Base-by-base conservation (phyloP, 2,113 vertebrate genomes). In the Spizaetus ornatus region DNA sequence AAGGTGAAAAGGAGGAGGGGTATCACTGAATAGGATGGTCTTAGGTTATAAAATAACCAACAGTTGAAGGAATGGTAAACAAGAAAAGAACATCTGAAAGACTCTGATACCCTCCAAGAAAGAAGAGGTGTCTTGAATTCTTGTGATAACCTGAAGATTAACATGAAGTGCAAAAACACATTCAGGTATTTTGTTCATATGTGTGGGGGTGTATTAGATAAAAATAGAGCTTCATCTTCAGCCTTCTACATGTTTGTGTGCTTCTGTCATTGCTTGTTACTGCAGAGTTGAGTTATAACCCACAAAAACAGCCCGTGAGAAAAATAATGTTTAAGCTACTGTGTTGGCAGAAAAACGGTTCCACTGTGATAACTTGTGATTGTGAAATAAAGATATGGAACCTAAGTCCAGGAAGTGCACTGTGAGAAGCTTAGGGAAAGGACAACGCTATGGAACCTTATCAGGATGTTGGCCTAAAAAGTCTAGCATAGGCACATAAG, bases 21-120 rank as follows among this genome's bases (percentile, higher is more conserved):
- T 34, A 72, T 81, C 77, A 66, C 34, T 86, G 80, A 32, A 45
- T 10, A 61, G n/a, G 26, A 47, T 56, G 42, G 61, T 55, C 22
- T 63, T n/a, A 45, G 12, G 9, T 84, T 77, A 73, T n/a, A 84
- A 81, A 93, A 48, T 38, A 91, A 69, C 22, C 19, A 72, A 13
- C 11, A 21, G 15, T 13, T 42, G 9, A 43, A 18, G 18, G 18
- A 43, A 53, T 11, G 2, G 22, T 42, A 80, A 86, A 26, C 2
- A 67, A 66, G 36, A 47, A 48, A 58, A 74, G 11, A 16, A 36
- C 2, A 7, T 31, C 0, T 10, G 31, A 32, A 50, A 11, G 23
- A 13, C 2, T 34, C 2, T 34, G 14, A 31, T 11, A 9, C 3
- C 0, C 1, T 45, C 19, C 7, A n/a, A 17, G 20, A 58, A 63